Conservation (phyloP, 2,888 invertebrate species). For the Strigamia transsilvanica region DNA sequence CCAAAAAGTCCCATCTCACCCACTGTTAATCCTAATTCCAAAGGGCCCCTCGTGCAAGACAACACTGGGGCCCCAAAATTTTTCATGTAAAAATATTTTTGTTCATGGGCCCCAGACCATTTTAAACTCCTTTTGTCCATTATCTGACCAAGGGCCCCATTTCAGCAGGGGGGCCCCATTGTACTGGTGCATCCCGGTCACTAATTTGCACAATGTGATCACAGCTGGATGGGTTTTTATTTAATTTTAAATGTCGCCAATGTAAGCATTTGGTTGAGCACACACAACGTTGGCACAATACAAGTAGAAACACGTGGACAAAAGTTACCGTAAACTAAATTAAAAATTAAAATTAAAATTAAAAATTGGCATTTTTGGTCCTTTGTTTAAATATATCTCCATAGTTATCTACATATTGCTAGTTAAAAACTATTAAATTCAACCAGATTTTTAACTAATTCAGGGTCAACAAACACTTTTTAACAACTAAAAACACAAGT, state of each 20-base stretch:
- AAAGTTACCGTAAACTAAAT: background rate
- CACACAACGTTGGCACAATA: conserved; percentile 32
- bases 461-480: background rate
- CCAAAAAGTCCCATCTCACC: no score
- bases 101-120: no score
- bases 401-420: background rate
- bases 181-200: no score
- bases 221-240: conserved; percentile 32
- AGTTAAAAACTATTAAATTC: background rate
- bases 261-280: background rate
- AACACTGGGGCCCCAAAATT: no score
- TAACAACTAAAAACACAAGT: background rate
- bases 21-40: no score
- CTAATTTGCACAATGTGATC: conserved; percentile 3
- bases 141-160: no score
- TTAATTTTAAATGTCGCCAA: background rate
- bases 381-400: background rate
- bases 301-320: background rate
- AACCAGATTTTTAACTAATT: background rate
- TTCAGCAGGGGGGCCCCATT: no score
- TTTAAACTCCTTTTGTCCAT: no score
- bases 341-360: background rate
- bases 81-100: no score
- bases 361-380: background rate
- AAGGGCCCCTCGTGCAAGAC: no score